Evolutionary conservation across 2,113 vertebrate species (phyloP), one percentile per base, ranked within the genome.

Genomic region (Brienomyrus longianalis): DNA sequence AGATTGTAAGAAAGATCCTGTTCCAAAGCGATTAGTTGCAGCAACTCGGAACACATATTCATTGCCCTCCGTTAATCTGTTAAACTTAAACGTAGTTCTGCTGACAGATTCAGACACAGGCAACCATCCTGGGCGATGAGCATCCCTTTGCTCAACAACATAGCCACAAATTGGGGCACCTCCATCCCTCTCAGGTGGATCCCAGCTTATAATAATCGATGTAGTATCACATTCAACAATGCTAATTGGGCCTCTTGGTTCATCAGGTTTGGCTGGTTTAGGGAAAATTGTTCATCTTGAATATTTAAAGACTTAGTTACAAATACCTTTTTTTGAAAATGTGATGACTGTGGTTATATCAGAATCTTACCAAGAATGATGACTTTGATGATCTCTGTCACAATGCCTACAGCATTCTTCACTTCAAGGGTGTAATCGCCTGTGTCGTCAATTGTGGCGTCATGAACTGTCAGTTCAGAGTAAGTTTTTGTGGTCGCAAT

Each of bases 21-120:
- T 97, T 89, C 98, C 98, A 27, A 98, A 99, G 90, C 96, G 97
- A 93, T 99, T 99, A 19, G 97, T 96, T 47, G 98, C 98, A 92
- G 98, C 98, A 50, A 97, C 97, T 31, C 98, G 97, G 97, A 99
- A 99, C 90, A 98, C 97, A 0, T 99, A 99, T 93, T 99, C 98
- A 51, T 97, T 96, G 92, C 97, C 96, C 95, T 99, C 98, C 19
- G 93, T 97, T 91, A 99, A 95, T 93, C 97, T 97, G 80, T 93
- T 95, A 92, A 99, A 99, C 90, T 97, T 98, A 93, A 97, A 99
- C 11, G 87, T 97, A 59, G 97, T 96, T 92, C 98, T 96, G 89
- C 97, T 99, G 88, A 99, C 97, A 47, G 98, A 97, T 91, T 98
- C 98, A 15, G 96, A 97, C 92, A 99, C 96, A 21, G 98, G 97